A percentile compares a stretch with the other conserved stretches of the same genome.
phyloP scores from a whole-genome alignment of 2,888 invertebrate species.

The Lutraria lutraria region DNA sequence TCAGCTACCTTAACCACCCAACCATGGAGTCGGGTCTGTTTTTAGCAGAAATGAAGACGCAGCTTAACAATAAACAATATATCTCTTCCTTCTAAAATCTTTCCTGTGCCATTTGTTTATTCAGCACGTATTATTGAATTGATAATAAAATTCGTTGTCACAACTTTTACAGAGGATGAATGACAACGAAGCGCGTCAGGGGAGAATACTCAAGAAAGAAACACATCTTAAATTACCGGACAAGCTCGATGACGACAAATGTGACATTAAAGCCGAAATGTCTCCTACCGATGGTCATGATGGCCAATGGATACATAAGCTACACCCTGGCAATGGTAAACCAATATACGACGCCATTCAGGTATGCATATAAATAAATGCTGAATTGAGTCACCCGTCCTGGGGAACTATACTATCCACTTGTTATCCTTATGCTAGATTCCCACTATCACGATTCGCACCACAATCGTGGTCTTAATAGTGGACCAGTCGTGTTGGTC shows the following conservation, averaged over 20 bases:
- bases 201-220: slow-evolving; percentile 29
- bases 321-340: slow-evolving; percentile 10
- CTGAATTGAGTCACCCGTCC: not conserved
- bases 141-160: too few relatives aligned
- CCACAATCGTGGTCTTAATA: too few relatives aligned
- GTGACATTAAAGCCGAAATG: slow-evolving; percentile 12
- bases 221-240: slow-evolving; percentile 14
- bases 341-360: slow-evolving; percentile 26
- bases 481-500: too few relatives aligned
- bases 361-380: slow-evolving; percentile 14
- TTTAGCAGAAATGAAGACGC: too few relatives aligned
- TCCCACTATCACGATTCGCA: too few relatives aligned
- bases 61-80: too few relatives aligned
- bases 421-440: too few relatives aligned
- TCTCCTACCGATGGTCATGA: slow-evolving; percentile 24
- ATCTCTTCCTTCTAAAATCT: too few relatives aligned
- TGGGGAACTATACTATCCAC: not conserved
- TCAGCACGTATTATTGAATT: too few relatives aligned
- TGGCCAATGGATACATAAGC: slow-evolving; percentile 33
- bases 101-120: too few relatives aligned
- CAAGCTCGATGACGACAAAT: not conserved
- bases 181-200: slow-evolving; percentile 23
- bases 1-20: too few relatives aligned
- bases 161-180: slow-evolving; percentile 36
- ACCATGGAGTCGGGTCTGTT: too few relatives aligned